A percentile compares a stretch with the other conserved stretches of the same genome.
These are phyloP conservation scores for Ephestia elutella DNA, from an alignment of 1,140 invertebrate species.

Conservation along the genomic window DNA sequence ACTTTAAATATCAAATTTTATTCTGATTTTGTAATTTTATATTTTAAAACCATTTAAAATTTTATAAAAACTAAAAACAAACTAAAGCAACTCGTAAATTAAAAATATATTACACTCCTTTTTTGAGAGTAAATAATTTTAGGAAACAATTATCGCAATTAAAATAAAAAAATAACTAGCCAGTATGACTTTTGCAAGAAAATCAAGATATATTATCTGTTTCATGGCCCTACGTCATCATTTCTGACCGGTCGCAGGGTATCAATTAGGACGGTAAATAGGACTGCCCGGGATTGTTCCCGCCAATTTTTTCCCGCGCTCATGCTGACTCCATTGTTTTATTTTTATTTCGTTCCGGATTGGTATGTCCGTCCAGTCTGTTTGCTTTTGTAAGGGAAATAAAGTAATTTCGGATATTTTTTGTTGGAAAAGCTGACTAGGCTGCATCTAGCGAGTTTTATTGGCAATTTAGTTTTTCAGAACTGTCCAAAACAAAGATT, in stretches of 20 bases:
- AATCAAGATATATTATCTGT: neutral
- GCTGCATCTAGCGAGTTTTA: neutral
- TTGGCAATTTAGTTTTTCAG: no score
- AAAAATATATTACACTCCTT: no score
- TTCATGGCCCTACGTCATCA: constrained; percentile 19
- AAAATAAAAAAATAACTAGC: no score
- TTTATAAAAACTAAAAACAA: no score
- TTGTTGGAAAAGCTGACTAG: neutral
- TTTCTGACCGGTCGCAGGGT: constrained; percentile 24
- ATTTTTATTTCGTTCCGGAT: neutral
- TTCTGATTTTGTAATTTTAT: no score
- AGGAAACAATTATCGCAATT: no score
- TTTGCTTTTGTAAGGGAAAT: neutral
- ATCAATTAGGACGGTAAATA: constrained; percentile 47
- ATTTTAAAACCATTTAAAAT: no score
- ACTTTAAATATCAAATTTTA: no score
- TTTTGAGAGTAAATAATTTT: no score
- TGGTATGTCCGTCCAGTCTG: neutral
- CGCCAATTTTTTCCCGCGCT: constrained; percentile 28
- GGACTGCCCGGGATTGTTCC: constrained; percentile 33
- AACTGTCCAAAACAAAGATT: no score
- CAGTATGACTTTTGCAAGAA: no score
- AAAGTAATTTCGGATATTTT: neutral
- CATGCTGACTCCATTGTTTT: constrained; percentile 1
- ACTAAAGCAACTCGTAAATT: no score